Conservation (phyloP, 2,113 vertebrate species). For the Lepisosteus osseus region DNA sequence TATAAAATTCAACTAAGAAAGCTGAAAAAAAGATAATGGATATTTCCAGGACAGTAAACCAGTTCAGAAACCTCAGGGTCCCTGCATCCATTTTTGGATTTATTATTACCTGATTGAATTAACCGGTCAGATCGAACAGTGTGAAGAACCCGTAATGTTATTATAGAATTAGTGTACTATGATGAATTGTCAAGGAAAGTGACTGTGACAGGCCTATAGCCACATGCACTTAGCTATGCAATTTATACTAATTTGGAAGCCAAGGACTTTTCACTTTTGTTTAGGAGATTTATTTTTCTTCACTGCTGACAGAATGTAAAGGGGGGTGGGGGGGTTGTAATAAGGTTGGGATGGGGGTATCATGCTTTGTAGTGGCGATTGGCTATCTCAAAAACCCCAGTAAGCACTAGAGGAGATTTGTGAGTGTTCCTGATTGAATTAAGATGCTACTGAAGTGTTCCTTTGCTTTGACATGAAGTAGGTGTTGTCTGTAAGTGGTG, state of each 20-base stretch:
- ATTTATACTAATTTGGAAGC: slow-evolving; percentile 82
- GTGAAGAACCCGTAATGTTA: slow-evolving; percentile 93
- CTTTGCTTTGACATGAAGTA: neutral
- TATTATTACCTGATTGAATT: slow-evolving; percentile 96
- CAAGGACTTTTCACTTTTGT: slow-evolving; percentile 87
- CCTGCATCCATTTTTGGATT: slow-evolving; percentile 77
- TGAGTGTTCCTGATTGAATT: neutral
- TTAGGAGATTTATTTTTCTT: slow-evolving; percentile 70
- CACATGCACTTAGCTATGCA: slow-evolving; percentile 82
- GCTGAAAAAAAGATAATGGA: neutral
- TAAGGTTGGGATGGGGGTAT: neutral
- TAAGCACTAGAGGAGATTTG: neutral
- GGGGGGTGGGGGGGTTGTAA: slow-evolving; percentile 10
- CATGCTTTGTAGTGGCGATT: neutral
- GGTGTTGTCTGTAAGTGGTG: neutral
- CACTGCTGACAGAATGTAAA: slow-evolving; percentile 66
- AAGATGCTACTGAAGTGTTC: neutral
- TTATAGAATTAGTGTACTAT: slow-evolving; percentile 97
- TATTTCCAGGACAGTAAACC: slow-evolving; percentile 45
- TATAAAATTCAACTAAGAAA: no score
- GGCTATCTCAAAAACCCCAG: neutral
- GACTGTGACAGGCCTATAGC: slow-evolving; percentile 88
- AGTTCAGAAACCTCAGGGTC: slow-evolving; percentile 73
- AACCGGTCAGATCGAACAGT: slow-evolving; percentile 87
- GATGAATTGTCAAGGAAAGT: slow-evolving; percentile 96